These are phyloP conservation scores for Anoplius nigerrimus DNA, from an alignment of 2,888 invertebrate genomes.

Conservation along the genomic window DNA sequence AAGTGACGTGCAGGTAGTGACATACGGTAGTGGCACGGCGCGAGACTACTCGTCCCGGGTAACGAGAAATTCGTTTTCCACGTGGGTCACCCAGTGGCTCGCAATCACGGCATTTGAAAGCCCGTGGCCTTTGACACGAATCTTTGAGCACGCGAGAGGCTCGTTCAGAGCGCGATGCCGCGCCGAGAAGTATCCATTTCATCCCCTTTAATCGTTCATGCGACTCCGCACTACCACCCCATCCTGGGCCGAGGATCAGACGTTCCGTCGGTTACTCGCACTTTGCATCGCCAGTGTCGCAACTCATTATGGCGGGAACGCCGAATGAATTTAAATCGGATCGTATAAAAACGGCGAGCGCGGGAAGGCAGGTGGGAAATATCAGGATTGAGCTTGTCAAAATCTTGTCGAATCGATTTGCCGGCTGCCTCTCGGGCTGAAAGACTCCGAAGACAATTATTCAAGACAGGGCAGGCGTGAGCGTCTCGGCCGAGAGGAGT, in stretches of 20 bases:
- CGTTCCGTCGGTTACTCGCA: too few species aligned
- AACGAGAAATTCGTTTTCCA: conserved; percentile 1
- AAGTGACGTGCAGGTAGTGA: too few species aligned
- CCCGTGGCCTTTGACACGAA: conserved; percentile 3
- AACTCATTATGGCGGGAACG: too few species aligned
- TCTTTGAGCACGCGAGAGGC: not conserved
- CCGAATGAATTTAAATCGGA: too few species aligned
- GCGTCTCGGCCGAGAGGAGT: conserved; percentile 20
- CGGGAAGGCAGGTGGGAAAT: too few species aligned
- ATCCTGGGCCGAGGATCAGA: too few species aligned
- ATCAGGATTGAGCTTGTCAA: conserved; percentile 22
- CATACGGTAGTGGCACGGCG: too few species aligned
- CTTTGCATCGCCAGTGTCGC: too few species aligned
- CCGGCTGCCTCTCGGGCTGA: conserved; percentile 15
- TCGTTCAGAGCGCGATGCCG: not conserved
- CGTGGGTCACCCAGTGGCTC: not conserved
- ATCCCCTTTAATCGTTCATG: not conserved
- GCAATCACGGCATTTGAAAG: not conserved
- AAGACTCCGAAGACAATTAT: conserved; percentile 24
- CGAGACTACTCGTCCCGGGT: not conserved
- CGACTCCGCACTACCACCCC: too few species aligned
- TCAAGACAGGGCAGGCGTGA: conserved; percentile 23
- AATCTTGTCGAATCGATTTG: conserved; percentile 33
- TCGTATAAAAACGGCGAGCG: too few species aligned
- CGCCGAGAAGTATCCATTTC: not conserved